These are phyloP conservation scores for Lasiurus cinereus DNA, from an alignment of 2,113 vertebrate species.

Conservation along the genomic window DNA sequence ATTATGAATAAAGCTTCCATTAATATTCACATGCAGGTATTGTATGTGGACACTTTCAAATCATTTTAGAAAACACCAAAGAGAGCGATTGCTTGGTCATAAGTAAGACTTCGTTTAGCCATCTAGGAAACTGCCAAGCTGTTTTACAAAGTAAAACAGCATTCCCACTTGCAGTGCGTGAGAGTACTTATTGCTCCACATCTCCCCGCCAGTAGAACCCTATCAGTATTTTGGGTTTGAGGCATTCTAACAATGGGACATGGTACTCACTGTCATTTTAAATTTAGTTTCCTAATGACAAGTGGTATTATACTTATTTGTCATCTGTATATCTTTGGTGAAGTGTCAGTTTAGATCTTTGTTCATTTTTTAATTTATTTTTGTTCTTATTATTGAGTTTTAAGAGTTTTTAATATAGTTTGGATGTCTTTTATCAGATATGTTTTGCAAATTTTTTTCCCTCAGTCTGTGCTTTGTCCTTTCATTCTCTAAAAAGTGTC, in stretches of 20 bases:
- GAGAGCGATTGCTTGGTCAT: not conserved
- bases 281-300: not conserved
- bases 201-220: not conserved
- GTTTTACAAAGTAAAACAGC: not conserved
- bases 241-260: not conserved
- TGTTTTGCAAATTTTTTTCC: not conserved
- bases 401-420: not conserved
- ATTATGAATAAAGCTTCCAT: conserved; percentile 6
- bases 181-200: not conserved
- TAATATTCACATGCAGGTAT: not conserved
- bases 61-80: not conserved
- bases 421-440: not conserved
- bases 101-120: not conserved
- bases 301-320: not conserved
- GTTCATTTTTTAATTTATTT: not conserved
- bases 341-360: conserved; percentile 27
- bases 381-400: conserved; percentile 21
- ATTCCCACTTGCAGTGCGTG: not conserved
- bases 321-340: not conserved
- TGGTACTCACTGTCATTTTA: not conserved
- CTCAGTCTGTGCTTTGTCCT: not conserved
- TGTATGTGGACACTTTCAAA: conserved; percentile 2
- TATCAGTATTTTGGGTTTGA: conserved; percentile 6
- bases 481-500: not conserved
- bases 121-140: not conserved